These are phyloP conservation scores for crab-eating macaque (Macaca fascicularis) DNA, from an alignment of 2,113 vertebrate genomes.

Conservation along the genomic window T2T-MFA8v1.1 NC_088388.1:96490001-96490500, in stretches of 20 bases:
- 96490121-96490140: background rate
- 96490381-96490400: background rate
- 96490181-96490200: background rate
- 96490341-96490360: background rate
- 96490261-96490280: background rate
- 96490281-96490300: background rate
- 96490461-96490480: background rate
- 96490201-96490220: background rate
- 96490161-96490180: background rate
- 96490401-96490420: background rate
- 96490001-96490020: slow-evolving; percentile 34
- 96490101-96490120: background rate
- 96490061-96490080: slow-evolving; percentile 36
- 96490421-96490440: background rate
- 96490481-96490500: background rate
- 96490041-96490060: slow-evolving; percentile 47
- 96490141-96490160: background rate
- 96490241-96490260: background rate
- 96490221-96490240: background rate
- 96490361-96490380: background rate
- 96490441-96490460: background rate
- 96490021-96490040: slow-evolving; percentile 28
- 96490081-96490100: background rate
- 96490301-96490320: background rate
- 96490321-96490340: background rate